Evolutionary conservation across 1,140 invertebrate genomes (phyloP).

Genomic region (Leucophenga varia): DNA sequence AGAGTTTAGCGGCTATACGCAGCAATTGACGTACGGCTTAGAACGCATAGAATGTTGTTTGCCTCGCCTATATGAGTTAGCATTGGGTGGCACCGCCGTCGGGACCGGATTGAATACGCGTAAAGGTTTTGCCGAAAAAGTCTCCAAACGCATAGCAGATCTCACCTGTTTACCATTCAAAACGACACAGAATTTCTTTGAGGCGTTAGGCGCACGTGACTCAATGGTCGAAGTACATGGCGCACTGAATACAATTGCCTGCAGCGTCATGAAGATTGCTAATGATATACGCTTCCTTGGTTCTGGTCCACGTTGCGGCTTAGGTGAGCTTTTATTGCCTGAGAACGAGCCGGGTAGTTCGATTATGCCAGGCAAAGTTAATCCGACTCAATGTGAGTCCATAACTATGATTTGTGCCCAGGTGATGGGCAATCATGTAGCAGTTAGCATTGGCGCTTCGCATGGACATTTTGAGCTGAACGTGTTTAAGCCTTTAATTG

Average conservation of each 20-base stretch:
- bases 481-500: slow-evolving; percentile 98
- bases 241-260: slow-evolving; percentile 89
- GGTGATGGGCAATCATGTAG: slow-evolving; percentile 98
- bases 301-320: slow-evolving; percentile 94
- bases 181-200: slow-evolving; percentile 97
- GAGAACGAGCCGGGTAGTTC: slow-evolving; percentile 99
- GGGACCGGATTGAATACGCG: slow-evolving; percentile 93
- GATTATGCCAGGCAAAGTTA: slow-evolving; percentile 99
- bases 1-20: slow-evolving; percentile 94
- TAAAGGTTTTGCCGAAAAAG: slow-evolving; percentile 85
- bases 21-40: slow-evolving; percentile 84
- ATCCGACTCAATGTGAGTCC: slow-evolving; percentile 98
- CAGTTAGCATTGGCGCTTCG: slow-evolving; percentile 86
- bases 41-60: slow-evolving; percentile 80
- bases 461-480: slow-evolving; percentile 99
- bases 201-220: slow-evolving; percentile 92
- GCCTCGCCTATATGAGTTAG: slow-evolving; percentile 85
- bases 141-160: slow-evolving; percentile 77
- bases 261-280: slow-evolving; percentile 97
- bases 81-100: slow-evolving; percentile 95
- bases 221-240: slow-evolving; percentile 95
- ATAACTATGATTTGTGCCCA: slow-evolving; percentile 99
- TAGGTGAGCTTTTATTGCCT: slow-evolving; percentile 91
- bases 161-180: slow-evolving; percentile 85
- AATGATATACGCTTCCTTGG: slow-evolving; percentile 95